Percentiles rank a stretch among this genome's conserved stretches.
phyloP scores from a whole-genome alignment of 2,113 vertebrate genomes.

The Penelope pileata region DNA sequence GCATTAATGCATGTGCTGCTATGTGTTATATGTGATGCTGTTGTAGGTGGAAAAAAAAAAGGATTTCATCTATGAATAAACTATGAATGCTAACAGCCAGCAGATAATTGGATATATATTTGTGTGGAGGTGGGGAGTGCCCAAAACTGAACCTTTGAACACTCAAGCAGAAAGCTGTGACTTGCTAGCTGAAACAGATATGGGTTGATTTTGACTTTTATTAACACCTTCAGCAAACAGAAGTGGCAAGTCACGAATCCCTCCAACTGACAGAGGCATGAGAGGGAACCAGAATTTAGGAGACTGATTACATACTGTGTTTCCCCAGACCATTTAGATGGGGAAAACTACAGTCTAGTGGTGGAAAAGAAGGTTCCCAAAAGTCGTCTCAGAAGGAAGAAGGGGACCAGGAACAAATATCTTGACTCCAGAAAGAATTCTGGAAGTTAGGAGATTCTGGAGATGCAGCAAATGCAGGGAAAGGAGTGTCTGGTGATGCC shows the following conservation, averaged over 20 bases:
- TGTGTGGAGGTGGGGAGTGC: not conserved
- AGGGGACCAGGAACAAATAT: not conserved
- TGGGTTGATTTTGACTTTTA: not conserved
- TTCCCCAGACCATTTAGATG: not conserved
- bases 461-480: accelerated
- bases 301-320: not conserved
- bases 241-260: not conserved
- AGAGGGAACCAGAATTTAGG: not conserved
- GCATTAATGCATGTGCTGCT: not conserved
- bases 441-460: accelerated
- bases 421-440: not conserved
- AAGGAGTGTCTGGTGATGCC: accelerated
- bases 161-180: not conserved
- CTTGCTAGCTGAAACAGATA: not conserved
- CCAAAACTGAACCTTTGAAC: not conserved
- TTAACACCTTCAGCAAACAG: not conserved
- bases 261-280: not conserved
- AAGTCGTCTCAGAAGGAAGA: not conserved
- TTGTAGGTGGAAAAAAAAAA: not conserved
- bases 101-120: not conserved
- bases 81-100: not conserved
- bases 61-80: not conserved
- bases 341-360: not conserved
- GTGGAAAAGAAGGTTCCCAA: not conserved
- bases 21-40: not conserved